Conservation (phyloP, 1,140 invertebrate species). For the Meloidogyne floridensis region DNA sequence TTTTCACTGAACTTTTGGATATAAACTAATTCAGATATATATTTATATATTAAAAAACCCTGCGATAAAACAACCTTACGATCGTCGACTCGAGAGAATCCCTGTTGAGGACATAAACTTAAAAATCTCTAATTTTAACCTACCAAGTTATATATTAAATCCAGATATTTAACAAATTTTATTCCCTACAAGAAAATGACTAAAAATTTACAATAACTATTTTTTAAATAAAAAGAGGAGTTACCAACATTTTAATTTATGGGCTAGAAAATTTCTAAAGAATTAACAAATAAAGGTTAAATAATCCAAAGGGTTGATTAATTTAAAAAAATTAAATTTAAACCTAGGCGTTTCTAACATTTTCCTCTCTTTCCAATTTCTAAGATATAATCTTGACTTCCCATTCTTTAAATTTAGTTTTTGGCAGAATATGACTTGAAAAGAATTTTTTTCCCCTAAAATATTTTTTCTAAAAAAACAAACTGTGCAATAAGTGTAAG, state of each 20-base stretch:
- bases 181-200: no score
- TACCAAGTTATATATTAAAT: no score
- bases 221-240: not conserved
- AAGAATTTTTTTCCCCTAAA: not conserved
- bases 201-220: not conserved
- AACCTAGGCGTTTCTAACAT: no score
- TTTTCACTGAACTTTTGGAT: conserved; percentile 74
- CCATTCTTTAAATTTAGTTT: not conserved
- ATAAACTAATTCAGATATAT: conserved; percentile 3
- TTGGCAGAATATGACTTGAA: not conserved
- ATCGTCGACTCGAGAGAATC: no score
- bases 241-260: no score
- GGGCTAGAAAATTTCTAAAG: no score
- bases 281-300: not conserved
- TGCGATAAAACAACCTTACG: no score
- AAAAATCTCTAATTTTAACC: no score
- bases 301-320: not conserved
- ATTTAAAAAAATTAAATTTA: not conserved
- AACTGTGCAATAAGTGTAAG: conserved; percentile 51
- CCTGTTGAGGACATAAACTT: no score
- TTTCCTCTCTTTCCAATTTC: not conserved
- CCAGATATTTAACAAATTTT: no score
- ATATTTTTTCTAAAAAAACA: conserved; percentile 14
- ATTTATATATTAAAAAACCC: not conserved
- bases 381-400: not conserved